Evolutionary conservation across 2,113 vertebrate genomes (phyloP).

Genomic region (Lamprotornis superbus): DNA sequence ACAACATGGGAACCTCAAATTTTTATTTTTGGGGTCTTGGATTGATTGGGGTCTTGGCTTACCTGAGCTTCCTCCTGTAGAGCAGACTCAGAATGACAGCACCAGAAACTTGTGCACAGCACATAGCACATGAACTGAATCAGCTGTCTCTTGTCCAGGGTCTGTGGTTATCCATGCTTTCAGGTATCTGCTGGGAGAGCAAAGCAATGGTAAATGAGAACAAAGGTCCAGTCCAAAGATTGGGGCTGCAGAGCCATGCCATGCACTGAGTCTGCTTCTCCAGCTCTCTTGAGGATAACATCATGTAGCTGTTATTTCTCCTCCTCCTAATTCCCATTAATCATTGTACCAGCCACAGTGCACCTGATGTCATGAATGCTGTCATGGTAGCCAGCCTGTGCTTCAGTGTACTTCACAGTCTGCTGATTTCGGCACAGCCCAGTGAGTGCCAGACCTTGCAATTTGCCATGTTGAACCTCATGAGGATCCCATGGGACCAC

Average conservation of each 20-base stretch:
- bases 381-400: not conserved
- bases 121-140: not conserved
- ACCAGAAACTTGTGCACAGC: not conserved
- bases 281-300: not conserved
- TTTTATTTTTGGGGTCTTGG: not conserved
- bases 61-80: not conserved
- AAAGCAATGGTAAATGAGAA: not conserved
- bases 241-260: not conserved
- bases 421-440: not conserved
- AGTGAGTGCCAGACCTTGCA: not conserved
- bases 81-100: not conserved
- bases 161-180: not conserved
- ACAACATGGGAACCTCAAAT: not conserved
- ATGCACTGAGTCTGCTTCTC: accelerated
- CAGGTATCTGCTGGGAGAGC: not conserved
- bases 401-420: not conserved
- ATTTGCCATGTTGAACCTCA: not conserved
- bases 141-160: not conserved
- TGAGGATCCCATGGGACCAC: too few species aligned
- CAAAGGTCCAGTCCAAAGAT: not conserved
- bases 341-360: too few species aligned
- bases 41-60: not conserved
- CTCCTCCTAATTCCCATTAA: not conserved
- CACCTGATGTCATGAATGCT: not conserved
- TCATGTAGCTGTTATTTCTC: not conserved